Percentiles rank a stretch among this genome's conserved stretches.
Evolutionary conservation across 2,888 invertebrate genomes (phyloP).

Genomic region (Lissonota sp.): DNA sequence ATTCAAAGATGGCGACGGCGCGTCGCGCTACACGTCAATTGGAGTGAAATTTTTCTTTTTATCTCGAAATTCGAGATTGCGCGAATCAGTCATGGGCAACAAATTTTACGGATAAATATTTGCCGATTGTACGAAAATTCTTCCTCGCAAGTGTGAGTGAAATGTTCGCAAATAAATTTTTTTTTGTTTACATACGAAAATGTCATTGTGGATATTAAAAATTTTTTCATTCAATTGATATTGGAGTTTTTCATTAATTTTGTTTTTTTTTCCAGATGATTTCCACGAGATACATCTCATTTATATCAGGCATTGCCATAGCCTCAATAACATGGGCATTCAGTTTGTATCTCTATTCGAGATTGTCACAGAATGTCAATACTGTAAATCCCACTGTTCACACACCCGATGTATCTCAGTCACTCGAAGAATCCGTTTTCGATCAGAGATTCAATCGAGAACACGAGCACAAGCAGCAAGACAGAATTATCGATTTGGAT

Average conservation of each 20-base stretch:
- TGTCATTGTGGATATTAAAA: background rate
- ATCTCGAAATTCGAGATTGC: conserved; percentile 20
- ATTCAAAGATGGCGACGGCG: conserved; percentile 49
- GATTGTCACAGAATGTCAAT: conserved; percentile 84
- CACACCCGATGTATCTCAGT: conserved; percentile 68
- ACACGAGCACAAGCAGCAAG: conserved; percentile 62
- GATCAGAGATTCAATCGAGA: conserved; percentile 68
- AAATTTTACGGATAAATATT: conserved; percentile 28
- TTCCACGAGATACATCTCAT: conserved; percentile 85
- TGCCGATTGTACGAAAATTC: background rate
- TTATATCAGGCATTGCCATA: conserved; percentile 89
- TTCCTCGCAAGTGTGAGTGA: conserved; percentile 34
- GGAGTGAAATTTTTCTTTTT: conserved; percentile 15
- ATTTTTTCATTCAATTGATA: background rate
- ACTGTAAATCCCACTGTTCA: conserved; percentile 82
- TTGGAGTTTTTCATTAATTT: background rate
- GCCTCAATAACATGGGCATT: conserved; percentile 91
- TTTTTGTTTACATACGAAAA: background rate
- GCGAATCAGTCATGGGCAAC: conserved; percentile 38
- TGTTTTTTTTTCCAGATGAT: conserved; percentile 73
- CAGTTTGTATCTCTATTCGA: conserved; percentile 89
- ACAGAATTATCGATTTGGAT: conserved; percentile 65
- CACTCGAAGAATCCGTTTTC: conserved; percentile 73
- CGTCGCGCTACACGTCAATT: conserved; percentile 21
- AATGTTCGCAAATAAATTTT: background rate